Percentiles rank a stretch among this genome's conserved stretches.
Evolutionary conservation across 1,140 invertebrate species (phyloP).

Genomic region (Calliphora vicina): DNA sequence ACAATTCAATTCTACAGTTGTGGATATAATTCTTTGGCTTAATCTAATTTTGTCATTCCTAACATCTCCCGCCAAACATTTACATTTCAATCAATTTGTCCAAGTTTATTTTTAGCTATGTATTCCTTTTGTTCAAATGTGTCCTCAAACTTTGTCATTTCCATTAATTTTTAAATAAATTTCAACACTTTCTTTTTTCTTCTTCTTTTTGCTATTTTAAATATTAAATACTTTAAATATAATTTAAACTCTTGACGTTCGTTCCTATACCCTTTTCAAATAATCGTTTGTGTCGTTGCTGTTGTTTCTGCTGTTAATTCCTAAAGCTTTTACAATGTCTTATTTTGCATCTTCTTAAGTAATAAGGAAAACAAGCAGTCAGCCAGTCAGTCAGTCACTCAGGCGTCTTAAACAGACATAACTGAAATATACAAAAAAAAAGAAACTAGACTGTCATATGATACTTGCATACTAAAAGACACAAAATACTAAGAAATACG

Average conservation of each 20-base stretch:
- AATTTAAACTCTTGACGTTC: background rate
- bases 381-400: background rate
- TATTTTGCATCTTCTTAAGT: slow-evolving; percentile 31
- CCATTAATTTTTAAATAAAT: too few relatives aligned
- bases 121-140: too few relatives aligned
- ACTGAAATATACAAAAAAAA: background rate
- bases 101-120: too few relatives aligned
- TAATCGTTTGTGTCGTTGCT: background rate
- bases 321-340: slow-evolving; percentile 21
- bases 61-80: too few relatives aligned
- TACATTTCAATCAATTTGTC: too few relatives aligned
- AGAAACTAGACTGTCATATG: slow-evolving; percentile 28
- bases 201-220: background rate
- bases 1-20: too few relatives aligned
- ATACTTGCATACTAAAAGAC: slow-evolving; percentile 13
- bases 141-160: too few relatives aligned
- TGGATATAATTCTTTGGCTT: too few relatives aligned
- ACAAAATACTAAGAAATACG: background rate
- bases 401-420: background rate
- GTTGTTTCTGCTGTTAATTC: background rate
- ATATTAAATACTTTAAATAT: background rate
- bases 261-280: background rate
- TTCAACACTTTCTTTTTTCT: too few relatives aligned
- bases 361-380: slow-evolving; percentile 12
- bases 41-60: too few relatives aligned